A percentile compares a stretch with the other conserved stretches of the same genome.
Evolutionary conservation across 1,140 invertebrate species (phyloP).

Genomic region (Drosophila pectinifera): DNA sequence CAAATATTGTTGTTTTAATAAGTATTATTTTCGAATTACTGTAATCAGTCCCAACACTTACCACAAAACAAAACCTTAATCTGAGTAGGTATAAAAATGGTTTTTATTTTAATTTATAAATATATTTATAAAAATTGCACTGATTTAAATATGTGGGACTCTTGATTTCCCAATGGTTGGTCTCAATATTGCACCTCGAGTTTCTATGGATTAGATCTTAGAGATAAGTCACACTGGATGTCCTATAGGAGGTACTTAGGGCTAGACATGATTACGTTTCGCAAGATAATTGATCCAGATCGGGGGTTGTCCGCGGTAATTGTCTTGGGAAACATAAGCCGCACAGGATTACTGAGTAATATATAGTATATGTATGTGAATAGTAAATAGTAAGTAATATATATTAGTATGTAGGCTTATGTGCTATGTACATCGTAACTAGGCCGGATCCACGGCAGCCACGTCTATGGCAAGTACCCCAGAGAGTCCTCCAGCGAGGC

Average conservation of each 20-base stretch:
- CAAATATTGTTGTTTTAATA: not conserved
- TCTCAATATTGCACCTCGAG: slow-evolving; percentile 68
- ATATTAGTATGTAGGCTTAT: slow-evolving; percentile 21
- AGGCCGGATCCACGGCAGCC: slow-evolving; percentile 24
- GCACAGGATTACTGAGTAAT: not conserved
- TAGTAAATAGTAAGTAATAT: slow-evolving; percentile 4
- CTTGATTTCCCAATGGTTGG: slow-evolving; percentile 27
- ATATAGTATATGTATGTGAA: slow-evolving; percentile 16
- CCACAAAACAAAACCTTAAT: too few species aligned
- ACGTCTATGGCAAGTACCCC: slow-evolving; percentile 85
- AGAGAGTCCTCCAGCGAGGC: slow-evolving; percentile 84
- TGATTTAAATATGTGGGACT: slow-evolving; percentile 35
- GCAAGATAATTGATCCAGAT: slow-evolving; percentile 55
- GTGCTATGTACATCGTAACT: slow-evolving; percentile 39
- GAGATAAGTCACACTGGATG: slow-evolving; percentile 52
- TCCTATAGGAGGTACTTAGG: slow-evolving; percentile 35
- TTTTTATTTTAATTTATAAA: slow-evolving; percentile 43
- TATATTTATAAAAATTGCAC: slow-evolving; percentile 73
- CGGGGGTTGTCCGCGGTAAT: slow-evolving; percentile 18
- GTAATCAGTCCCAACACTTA: too few species aligned
- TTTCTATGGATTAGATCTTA: slow-evolving; percentile 49
- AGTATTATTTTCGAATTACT: too few species aligned
- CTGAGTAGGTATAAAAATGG: slow-evolving; percentile 21
- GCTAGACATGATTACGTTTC: slow-evolving; percentile 75
- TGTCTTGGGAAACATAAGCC: slow-evolving; percentile 82